Percentiles rank a stretch among this genome's conserved stretches.
Evolutionary conservation across 2,113 vertebrate species (phyloP).

Genomic region (Peromyscus maniculatus): DNA sequence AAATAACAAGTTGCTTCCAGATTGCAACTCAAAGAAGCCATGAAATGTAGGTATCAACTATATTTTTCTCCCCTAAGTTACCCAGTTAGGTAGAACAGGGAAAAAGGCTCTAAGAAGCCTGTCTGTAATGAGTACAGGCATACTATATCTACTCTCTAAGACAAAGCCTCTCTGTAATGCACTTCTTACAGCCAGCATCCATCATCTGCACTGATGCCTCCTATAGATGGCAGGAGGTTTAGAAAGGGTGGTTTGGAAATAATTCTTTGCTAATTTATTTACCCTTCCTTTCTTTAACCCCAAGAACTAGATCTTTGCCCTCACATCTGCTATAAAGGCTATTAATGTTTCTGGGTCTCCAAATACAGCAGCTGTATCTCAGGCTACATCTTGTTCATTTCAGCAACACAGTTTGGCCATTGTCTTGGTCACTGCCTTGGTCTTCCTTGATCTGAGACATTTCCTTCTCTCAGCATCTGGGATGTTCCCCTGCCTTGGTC

Average conservation of each 20-base stretch:
- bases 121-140: not conserved
- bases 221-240: not conserved
- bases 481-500: not conserved
- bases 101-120: not conserved
- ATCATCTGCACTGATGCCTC: not conserved
- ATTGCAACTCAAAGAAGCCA: conserved; percentile 38
- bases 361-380: not conserved
- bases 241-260: conserved; percentile 18
- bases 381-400: not conserved
- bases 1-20: conserved; percentile 37
- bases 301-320: not conserved
- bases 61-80: not conserved
- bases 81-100: not conserved
- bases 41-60: not conserved
- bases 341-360: not conserved
- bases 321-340: conserved; percentile 1
- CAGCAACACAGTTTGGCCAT: not conserved
- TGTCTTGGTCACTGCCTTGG: not conserved
- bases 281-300: not conserved
- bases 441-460: not conserved
- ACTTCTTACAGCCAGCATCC: not conserved
- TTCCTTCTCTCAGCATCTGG: not conserved
- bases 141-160: not conserved
- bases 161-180: not conserved
- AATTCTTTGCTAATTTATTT: conserved; percentile 7